These are phyloP conservation scores for Chiridota heheva DNA, from an alignment of 35 echinoderm and acorn worm species.

Conservation along the genomic window DNA sequence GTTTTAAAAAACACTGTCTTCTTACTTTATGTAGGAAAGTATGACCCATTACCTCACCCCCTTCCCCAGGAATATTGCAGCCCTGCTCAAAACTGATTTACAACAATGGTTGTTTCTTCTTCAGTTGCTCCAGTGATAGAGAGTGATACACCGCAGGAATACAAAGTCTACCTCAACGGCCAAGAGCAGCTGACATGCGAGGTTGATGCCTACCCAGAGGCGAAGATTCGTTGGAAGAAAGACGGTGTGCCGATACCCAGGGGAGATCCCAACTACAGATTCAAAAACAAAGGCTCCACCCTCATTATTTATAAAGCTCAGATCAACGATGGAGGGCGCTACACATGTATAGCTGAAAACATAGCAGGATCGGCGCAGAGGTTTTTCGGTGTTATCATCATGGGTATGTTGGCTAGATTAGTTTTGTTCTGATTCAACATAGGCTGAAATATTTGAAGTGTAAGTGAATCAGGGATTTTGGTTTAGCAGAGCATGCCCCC, in stretches of 20 bases:
- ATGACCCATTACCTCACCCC: no score
- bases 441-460: no score
- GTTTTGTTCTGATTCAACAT: no score
- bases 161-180: slow-evolving; percentile 43
- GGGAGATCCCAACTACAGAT: slow-evolving; percentile 43
- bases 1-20: no score
- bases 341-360: slow-evolving; percentile 76
- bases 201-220: slow-evolving; percentile 59
- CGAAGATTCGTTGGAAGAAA: slow-evolving; percentile 79
- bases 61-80: no score
- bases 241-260: slow-evolving; percentile 34
- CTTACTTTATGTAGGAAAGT: no score
- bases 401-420: slow-evolving; percentile 60
- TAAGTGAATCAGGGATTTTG: no score
- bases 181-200: slow-evolving; percentile 41
- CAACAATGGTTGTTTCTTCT: neutral
- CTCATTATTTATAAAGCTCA: slow-evolving; percentile 52
- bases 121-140: neutral
- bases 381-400: slow-evolving; percentile 67
- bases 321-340: slow-evolving; percentile 51
- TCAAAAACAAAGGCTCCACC: slow-evolving; percentile 37
- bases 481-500: no score
- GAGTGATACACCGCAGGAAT: no score
- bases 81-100: no score
- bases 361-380: slow-evolving; percentile 56